These are phyloP conservation scores for Diadromus collaris DNA, from an alignment of 2,888 invertebrate genomes.

Conservation along the genomic window DNA sequence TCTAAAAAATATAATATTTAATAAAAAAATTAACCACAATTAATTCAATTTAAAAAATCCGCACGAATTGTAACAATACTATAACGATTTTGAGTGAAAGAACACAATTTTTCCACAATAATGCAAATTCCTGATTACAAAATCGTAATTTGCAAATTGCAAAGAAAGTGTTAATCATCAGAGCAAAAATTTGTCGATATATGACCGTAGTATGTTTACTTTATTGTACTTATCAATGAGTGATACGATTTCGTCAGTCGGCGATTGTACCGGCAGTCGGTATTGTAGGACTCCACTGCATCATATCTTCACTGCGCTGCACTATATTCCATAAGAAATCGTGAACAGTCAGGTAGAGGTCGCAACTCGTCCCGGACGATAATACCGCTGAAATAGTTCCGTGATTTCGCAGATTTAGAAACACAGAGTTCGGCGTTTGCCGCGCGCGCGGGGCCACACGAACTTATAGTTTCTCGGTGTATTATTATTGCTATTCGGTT, in stretches of 20 bases:
- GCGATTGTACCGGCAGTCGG: constrained; percentile 7
- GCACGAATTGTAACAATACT: no score
- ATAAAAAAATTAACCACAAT: neutral
- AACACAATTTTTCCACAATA: neutral
- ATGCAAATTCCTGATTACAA: neutral
- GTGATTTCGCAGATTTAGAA: constrained; percentile 60
- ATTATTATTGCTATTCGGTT: constrained; percentile 78
- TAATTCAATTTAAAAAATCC: neutral
- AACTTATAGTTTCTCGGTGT: constrained; percentile 72
- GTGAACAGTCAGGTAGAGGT: constrained; percentile 22
- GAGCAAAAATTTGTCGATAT: neutral
- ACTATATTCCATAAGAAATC: constrained; percentile 14
- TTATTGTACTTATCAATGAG: neutral
- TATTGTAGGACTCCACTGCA: constrained; percentile 4
- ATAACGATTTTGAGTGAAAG: neutral
- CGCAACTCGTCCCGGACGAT: constrained; percentile 10
- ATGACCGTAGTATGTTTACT: neutral
- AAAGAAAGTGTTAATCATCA: neutral
- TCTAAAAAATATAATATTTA: neutral
- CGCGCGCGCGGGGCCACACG: constrained; percentile 61
- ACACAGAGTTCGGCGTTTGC: constrained; percentile 61
- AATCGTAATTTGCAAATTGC: neutral
- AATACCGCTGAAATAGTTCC: constrained; percentile 13
- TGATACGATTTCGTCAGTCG: constrained; percentile 29
- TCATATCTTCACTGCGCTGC: neutral